A percentile compares a stretch with the other conserved stretches of the same genome.
Conservation (phyloP, 2,797 vertebrate species). For the Protonibea diacanthus region DNA sequence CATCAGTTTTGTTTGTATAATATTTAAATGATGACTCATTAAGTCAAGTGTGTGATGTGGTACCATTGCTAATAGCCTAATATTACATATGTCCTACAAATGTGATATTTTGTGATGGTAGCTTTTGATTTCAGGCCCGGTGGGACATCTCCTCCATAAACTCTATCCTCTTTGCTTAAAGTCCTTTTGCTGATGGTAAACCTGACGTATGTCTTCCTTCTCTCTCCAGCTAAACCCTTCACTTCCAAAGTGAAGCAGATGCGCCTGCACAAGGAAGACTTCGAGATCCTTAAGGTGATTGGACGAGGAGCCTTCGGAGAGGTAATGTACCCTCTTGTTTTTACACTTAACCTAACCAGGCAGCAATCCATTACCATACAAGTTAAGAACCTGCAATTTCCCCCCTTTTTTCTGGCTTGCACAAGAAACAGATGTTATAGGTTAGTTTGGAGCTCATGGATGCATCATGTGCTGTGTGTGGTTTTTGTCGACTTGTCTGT, state of each 20-base stretch:
- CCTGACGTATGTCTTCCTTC: conserved; percentile 11
- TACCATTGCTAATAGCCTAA: neutral
- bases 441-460: conserved; percentile 2
- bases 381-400: conserved; percentile 25
- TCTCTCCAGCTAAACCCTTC: conserved; percentile 94
- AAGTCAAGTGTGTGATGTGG: neutral
- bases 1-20: neutral
- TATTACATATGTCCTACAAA: neutral
- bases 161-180: neutral
- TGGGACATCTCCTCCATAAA: neutral
- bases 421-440: conserved; percentile 26
- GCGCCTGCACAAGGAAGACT: conserved; percentile 97
- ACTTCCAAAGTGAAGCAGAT: conserved; percentile 97
- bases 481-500: neutral
- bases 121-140: neutral
- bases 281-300: conserved; percentile 99
- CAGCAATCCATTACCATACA: neutral
- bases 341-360: neutral
- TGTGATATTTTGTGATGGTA: neutral
- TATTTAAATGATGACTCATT: neutral
- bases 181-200: neutral
- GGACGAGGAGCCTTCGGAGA: conserved; percentile 98
- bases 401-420: conserved; percentile 15
- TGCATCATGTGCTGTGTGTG: neutral
- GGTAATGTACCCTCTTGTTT: conserved; percentile 81